Conservation (phyloP, 1,140 invertebrate genomes). For the Zeugodacus cucurbitae region DNA sequence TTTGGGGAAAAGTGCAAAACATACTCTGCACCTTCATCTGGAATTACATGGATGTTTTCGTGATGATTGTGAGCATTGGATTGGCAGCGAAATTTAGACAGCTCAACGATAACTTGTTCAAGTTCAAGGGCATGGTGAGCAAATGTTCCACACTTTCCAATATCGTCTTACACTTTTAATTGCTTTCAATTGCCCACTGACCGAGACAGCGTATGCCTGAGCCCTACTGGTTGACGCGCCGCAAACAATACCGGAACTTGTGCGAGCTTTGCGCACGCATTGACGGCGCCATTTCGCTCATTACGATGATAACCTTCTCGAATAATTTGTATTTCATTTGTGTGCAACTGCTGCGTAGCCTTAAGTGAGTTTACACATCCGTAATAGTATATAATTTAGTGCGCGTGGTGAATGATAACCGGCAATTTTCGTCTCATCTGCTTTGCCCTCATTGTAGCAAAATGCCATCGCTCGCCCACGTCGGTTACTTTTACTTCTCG, state of each 20-base stretch:
- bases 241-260: slow-evolving; percentile 60
- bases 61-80: slow-evolving; percentile 64
- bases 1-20: slow-evolving; percentile 59
- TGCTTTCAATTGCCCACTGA: background rate
- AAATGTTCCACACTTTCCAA: background rate
- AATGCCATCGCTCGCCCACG: slow-evolving; percentile 60
- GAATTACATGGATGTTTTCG: slow-evolving; percentile 64
- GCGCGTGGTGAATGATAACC: background rate
- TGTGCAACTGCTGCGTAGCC: slow-evolving; percentile 58
- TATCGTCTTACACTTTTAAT: background rate
- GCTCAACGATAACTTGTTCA: slow-evolving; percentile 58
- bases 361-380: slow-evolving; percentile 54
- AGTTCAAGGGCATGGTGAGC: slow-evolving; percentile 61
- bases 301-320: slow-evolving; percentile 63
- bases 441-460: slow-evolving; percentile 47
- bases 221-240: slow-evolving; percentile 56
- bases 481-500: slow-evolving; percentile 74
- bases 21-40: slow-evolving; percentile 59
- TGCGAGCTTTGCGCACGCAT: slow-evolving; percentile 58
- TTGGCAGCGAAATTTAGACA: slow-evolving; percentile 55
- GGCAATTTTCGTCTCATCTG: background rate
- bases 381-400: background rate
- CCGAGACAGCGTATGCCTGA: slow-evolving; percentile 54
- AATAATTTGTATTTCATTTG: slow-evolving; percentile 65
- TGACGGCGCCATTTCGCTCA: slow-evolving; percentile 61